phyloP scores from a whole-genome alignment of 2,797 vertebrate genomes.

The Chloroceryle inda region DNA sequence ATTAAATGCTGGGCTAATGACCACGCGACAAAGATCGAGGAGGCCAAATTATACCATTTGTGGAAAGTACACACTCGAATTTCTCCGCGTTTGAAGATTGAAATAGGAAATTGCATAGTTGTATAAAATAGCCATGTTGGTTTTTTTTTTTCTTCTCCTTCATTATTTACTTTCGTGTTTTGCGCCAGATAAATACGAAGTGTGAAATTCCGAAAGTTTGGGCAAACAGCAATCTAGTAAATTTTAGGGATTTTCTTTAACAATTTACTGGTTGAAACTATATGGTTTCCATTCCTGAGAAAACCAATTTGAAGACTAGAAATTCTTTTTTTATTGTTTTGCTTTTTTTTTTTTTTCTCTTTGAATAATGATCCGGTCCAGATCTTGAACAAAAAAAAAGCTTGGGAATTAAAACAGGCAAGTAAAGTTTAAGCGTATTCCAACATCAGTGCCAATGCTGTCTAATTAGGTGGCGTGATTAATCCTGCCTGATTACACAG shows the following conservation, averaged over 20 bases:
- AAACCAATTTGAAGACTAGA: slow-evolving; percentile 35
- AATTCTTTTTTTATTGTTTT: slow-evolving; percentile 4
- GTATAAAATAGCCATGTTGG: background rate
- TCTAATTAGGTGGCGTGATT: slow-evolving; percentile 61
- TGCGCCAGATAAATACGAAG: background rate
- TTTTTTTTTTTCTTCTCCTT: background rate
- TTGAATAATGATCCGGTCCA: slow-evolving; percentile 9
- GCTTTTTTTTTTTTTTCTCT: background rate
- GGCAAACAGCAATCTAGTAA: background rate
- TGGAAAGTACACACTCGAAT: slow-evolving; percentile 20
- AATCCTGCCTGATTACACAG: slow-evolving; percentile 55
- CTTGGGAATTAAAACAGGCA: slow-evolving; percentile 63
- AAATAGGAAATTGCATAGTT: background rate
- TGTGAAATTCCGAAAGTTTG: background rate
- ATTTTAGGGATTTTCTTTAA: background rate
- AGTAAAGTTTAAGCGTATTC: slow-evolving; percentile 60
- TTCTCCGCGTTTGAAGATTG: background rate
- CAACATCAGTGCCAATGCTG: slow-evolving; percentile 56
- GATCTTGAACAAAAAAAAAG: slow-evolving; percentile 52
- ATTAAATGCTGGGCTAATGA: slow-evolving; percentile 56
- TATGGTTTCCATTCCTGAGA: slow-evolving; percentile 27
- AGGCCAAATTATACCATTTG: slow-evolving; percentile 58
- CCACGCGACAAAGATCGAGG: slow-evolving; percentile 50
- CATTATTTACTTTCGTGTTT: background rate
- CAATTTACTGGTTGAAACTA: slow-evolving; percentile 1